phyloP scores from a whole-genome alignment of 37 sponge, comb jelly and placozoan species.

The Agelas oroides region DNA sequence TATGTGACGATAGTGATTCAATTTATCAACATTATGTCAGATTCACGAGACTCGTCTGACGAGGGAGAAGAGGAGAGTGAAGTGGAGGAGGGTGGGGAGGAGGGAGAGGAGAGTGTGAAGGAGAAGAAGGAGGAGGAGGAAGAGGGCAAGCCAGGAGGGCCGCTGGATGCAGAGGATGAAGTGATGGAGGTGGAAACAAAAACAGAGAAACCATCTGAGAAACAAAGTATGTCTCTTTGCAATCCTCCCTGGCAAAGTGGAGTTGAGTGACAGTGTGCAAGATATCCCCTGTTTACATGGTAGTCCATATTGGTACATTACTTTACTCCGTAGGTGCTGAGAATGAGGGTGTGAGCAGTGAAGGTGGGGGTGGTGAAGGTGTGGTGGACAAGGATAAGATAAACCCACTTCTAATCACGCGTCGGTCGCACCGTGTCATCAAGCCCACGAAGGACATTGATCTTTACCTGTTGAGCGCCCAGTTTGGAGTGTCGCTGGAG shows the following conservation, averaged over 20 bases:
- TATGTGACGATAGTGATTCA: too few species aligned
- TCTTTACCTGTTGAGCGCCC: slow-evolving; percentile 37
- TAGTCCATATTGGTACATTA: too few species aligned
- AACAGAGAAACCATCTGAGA: too few species aligned
- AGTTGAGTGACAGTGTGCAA: too few species aligned
- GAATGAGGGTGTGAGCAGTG: too few species aligned
- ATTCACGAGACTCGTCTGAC: neutral
- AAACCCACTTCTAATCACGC: slow-evolving; percentile 8
- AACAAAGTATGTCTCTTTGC: neutral
- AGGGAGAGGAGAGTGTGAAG: slow-evolving; percentile 1
- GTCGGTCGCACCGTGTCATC: slow-evolving; percentile 47
- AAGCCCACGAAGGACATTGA: slow-evolving; percentile 59
- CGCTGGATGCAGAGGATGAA: neutral
- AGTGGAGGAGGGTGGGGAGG: neutral
- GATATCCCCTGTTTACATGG: too few species aligned
- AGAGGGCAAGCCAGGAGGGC: neutral
- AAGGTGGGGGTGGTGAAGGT: too few species aligned
- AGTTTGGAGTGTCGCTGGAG: slow-evolving; percentile 45
- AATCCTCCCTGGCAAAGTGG: too few species aligned
- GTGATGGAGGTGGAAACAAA: too few species aligned
- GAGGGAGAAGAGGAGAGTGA: slow-evolving; percentile 24
- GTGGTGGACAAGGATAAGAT: too few species aligned
- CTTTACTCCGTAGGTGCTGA: too few species aligned
- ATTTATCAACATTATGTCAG: too few species aligned
- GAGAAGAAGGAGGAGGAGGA: neutral